Evolutionary conservation across 2,113 vertebrate genomes (phyloP).

Genomic region (Otis tarda): DNA sequence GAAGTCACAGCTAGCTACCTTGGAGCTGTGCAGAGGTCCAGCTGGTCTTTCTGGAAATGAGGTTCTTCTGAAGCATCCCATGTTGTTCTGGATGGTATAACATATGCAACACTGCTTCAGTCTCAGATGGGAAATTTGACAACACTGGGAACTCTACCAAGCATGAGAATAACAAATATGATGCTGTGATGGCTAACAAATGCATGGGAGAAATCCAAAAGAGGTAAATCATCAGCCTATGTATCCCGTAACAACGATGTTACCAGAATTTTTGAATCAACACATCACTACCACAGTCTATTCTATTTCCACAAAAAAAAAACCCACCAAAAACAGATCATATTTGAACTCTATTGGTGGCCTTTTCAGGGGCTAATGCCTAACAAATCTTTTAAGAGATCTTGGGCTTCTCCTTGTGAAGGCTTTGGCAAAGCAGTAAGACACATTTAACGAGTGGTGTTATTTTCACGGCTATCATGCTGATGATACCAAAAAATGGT

Average conservation of each 20-base stretch:
- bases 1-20: background rate
- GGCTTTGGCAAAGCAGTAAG: background rate
- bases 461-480: background rate
- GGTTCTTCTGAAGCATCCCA: background rate
- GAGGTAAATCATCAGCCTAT: background rate
- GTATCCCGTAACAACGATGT: background rate
- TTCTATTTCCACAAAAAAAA: background rate
- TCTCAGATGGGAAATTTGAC: conserved; percentile 28
- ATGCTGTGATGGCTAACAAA: background rate
- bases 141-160: conserved; percentile 7
- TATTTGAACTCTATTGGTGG: background rate
- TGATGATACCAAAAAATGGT: background rate
- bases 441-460: background rate
- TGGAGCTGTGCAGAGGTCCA: background rate
- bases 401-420: background rate
- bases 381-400: background rate
- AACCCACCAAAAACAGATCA: background rate
- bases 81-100: background rate
- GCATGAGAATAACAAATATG: background rate
- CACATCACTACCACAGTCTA: background rate
- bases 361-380: background rate
- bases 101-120: background rate
- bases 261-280: background rate
- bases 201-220: background rate
- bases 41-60: conserved; percentile 21